Evolutionary conservation across 1,140 invertebrate species (phyloP).

Genomic region (Hirudo medicinalis): DNA sequence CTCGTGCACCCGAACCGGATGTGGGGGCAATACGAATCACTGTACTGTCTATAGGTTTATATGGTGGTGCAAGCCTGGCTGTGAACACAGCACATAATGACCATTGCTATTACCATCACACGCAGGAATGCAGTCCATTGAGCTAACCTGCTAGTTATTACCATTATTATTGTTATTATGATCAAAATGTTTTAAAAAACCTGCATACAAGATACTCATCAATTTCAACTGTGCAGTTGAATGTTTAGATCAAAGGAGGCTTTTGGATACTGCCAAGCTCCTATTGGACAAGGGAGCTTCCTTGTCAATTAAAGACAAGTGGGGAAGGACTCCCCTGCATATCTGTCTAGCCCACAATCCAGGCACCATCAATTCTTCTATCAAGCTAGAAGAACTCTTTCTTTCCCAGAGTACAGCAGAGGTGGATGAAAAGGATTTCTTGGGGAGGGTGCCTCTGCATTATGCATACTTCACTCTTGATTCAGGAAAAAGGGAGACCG

Average conservation of each 20-base stretch:
- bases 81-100: no score
- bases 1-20: no score
- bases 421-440: constrained; percentile 29
- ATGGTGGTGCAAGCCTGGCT: no score
- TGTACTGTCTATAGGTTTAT: no score
- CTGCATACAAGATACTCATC: no score
- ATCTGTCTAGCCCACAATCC: constrained; percentile 36
- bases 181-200: no score
- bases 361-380: constrained; percentile 35
- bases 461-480: constrained; percentile 42
- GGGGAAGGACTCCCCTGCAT: constrained; percentile 32
- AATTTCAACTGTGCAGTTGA: background rate
- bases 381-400: constrained; percentile 34
- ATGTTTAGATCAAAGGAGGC: background rate
- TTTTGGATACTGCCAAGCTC: constrained; percentile 27
- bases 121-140: no score
- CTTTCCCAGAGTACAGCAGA: constrained; percentile 28
- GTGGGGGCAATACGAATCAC: no score
- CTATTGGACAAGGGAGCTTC: constrained; percentile 30
- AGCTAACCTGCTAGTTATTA: no score
- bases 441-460: constrained; percentile 37
- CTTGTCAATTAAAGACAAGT: constrained; percentile 27
- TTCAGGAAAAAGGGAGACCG: constrained; percentile 25
- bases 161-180: no score
- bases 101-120: no score